A percentile compares a stretch with the other conserved stretches of the same genome.
Evolutionary conservation across 2,888 invertebrate genomes (phyloP).

Genomic region (Acleris sparsana): DNA sequence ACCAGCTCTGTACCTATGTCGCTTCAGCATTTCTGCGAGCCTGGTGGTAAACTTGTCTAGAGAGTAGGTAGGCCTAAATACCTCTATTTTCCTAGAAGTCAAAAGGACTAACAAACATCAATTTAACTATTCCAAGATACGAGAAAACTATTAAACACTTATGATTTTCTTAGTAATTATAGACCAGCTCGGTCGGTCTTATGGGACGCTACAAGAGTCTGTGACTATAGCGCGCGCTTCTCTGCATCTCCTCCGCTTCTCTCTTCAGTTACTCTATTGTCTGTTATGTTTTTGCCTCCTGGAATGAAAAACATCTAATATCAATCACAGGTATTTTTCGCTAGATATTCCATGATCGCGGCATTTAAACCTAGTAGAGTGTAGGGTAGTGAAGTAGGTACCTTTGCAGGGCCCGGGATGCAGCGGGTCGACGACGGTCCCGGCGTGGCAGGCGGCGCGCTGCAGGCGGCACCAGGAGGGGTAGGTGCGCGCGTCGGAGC

Average conservation of each 20-base stretch:
- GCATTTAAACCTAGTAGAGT: neutral
- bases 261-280: conserved; percentile 69
- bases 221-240: conserved; percentile 67
- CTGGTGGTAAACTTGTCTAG: conserved; percentile 9
- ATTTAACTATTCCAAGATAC: conserved; percentile 14
- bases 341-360: too few relatives aligned
- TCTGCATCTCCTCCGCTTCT: conserved; percentile 58
- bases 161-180: neutral
- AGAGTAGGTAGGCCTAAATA: neutral
- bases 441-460: conserved; percentile 88
- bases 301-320: conserved; percentile 46
- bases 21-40: neutral
- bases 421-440: conserved; percentile 88
- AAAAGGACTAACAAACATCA: conserved; percentile 16
- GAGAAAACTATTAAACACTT: conserved; percentile 2
- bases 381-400: conserved; percentile 36
- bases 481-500: conserved; percentile 89
- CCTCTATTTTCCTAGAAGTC: conserved; percentile 15
- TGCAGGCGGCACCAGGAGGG: conserved; percentile 92
- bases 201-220: conserved; percentile 49
- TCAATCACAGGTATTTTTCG: neutral
- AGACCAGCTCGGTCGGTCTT: neutral
- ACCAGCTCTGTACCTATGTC: neutral
- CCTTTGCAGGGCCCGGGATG: conserved; percentile 87
- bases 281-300: conserved; percentile 74